Conservation (phyloP, 1,140 invertebrate species). For the Branchinecta lindahli region DNA sequence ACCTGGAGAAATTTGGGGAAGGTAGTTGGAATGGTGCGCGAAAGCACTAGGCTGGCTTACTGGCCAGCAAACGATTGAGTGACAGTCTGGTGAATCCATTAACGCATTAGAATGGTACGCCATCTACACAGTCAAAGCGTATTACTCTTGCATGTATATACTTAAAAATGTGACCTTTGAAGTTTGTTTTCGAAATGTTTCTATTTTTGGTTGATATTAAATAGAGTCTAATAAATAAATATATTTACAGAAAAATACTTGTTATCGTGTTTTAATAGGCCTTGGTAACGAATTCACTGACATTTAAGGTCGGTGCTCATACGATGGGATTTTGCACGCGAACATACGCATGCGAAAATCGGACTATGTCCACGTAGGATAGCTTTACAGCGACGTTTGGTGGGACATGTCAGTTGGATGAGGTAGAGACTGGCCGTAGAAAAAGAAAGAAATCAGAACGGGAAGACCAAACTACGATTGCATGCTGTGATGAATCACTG, state of each 20-base stretch:
- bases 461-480: too few relatives aligned
- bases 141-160: neutral
- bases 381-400: too few relatives aligned
- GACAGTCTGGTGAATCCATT: neutral
- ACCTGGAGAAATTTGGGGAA: neutral
- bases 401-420: too few relatives aligned
- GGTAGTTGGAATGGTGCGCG: neutral
- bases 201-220: conserved; percentile 10
- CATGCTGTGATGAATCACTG: too few relatives aligned
- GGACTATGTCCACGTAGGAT: too few relatives aligned
- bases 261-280: neutral
- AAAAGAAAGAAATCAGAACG: too few relatives aligned
- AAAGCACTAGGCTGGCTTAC: neutral
- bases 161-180: neutral
- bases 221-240: conserved; percentile 10
- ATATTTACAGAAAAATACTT: neutral
- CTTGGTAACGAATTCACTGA: too few relatives aligned
- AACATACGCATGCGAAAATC: too few relatives aligned
- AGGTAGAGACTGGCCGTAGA: too few relatives aligned
- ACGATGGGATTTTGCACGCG: too few relatives aligned
- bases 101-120: neutral
- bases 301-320: too few relatives aligned
- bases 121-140: neutral
- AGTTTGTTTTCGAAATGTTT: conserved; percentile 7
- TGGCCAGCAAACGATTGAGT: neutral